Base-by-base conservation (phyloP, 2,113 vertebrate genomes). In the Himantopus leucocephalus region DNA sequence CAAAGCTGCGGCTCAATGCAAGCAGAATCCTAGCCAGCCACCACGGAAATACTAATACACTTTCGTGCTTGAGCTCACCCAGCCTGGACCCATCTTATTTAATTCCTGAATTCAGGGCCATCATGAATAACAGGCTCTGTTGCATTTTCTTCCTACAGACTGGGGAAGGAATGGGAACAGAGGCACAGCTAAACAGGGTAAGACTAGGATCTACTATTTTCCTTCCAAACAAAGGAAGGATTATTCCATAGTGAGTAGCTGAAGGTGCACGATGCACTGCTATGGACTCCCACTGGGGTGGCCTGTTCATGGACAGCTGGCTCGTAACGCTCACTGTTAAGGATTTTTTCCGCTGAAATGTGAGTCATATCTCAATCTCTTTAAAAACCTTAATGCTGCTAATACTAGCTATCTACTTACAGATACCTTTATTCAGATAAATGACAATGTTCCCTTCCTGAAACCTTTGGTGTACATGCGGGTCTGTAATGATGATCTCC, bases 1-100 rank as follows among this genome's bases (percentile, higher is more conserved):
- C n/a, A 77, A 88, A 86, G 55, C 82, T 83, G 68, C 5, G 2
- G 39, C 88, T 93, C 76, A 70, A 0, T 12, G 30, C 58, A 88
- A 85, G 81, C 81, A 93, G 78, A 64, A 85, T 48, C 67, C 53
- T 68, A 75, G n/a, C 52, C 84, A 94, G 73, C 17, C 85, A 88
- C 48, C 53, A 45, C 14, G 16, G 79, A 84, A 97, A 86, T 47
- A 30, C 18, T 80, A 94, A 95, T 47, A 41, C 1, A 3, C 29
- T 74, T 86, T 60, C 6, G 7, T 52, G 71, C 74, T 70, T 62
- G 62, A 92, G 67, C 71, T 93, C 85, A 48, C 74, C 63, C 58
- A 73, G 29, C 75, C 41, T 37, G 23, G 10, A 43, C 41, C n/a
- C 10, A 27, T 60, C 47, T 68, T 59, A 56, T n/a, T 91, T 77